These are phyloP conservation scores for Bombylius discolor DNA, from an alignment of 2,888 invertebrate species.

Conservation along the genomic window DNA sequence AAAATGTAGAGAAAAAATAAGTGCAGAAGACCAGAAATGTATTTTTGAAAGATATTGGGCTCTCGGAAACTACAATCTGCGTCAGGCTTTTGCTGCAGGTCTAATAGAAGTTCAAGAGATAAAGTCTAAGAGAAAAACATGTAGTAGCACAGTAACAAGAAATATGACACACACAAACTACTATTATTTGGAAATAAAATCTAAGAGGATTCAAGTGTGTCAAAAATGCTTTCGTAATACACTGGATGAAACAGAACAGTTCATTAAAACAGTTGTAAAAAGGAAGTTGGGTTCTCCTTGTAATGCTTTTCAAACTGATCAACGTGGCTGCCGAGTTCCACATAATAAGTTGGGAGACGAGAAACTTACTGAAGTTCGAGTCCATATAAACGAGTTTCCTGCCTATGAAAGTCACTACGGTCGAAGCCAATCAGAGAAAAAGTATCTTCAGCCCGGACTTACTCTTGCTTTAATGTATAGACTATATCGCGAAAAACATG, in stretches of 20 bases:
- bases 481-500: slow-evolving; percentile 4
- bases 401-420: slow-evolving; percentile 10
- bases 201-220: slow-evolving; percentile 7
- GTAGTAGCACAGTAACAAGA: not conserved
- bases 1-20: slow-evolving; percentile 1
- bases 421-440: slow-evolving; percentile 1
- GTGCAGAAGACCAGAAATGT: not conserved
- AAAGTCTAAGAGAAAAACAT: not conserved
- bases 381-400: slow-evolving; percentile 11
- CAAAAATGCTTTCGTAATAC: slow-evolving; percentile 9
- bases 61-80: not conserved
- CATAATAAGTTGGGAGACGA: slow-evolving; percentile 2
- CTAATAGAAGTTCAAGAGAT: not conserved
- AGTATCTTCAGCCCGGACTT: slow-evolving; percentile 1
- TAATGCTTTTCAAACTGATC: not conserved
- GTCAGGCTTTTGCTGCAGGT: not conserved
- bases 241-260: slow-evolving; percentile 8
- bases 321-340: not conserved
- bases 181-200: slow-evolving; percentile 5
- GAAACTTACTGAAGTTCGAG: slow-evolving; percentile 4
- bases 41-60: not conserved
- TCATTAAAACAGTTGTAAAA: slow-evolving; percentile 8
- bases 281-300: not conserved
- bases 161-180: slow-evolving; percentile 3
- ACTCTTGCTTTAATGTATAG: slow-evolving; percentile 8